These are phyloP conservation scores for Chromobotia macracanthus DNA, from an alignment of 2,797 vertebrate genomes.

Conservation along the genomic window DNA sequence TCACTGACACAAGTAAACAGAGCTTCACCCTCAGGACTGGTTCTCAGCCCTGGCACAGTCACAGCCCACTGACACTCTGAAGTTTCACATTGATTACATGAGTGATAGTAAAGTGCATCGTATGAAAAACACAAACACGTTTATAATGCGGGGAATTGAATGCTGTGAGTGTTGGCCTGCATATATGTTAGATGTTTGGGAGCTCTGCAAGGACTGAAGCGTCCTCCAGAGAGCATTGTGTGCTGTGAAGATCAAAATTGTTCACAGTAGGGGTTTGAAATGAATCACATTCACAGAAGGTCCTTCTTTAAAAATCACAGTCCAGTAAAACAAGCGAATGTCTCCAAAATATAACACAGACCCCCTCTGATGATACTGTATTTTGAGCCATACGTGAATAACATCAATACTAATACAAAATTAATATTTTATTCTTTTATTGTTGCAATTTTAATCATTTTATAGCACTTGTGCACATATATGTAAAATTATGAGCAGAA, in stretches of 20 bases:
- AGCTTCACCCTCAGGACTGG: no score
- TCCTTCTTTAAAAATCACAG: conserved; percentile 17
- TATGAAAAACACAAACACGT: background rate
- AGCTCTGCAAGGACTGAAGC: conserved; percentile 3
- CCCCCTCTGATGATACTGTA: background rate
- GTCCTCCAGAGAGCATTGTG: conserved; percentile 21
- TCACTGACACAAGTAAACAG: no score
- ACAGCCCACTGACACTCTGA: no score
- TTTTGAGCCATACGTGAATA: background rate
- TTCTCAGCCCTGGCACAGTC: no score
- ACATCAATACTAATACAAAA: background rate
- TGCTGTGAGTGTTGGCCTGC: background rate
- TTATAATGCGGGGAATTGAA: background rate
- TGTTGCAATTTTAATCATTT: no score
- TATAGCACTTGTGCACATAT: no score
- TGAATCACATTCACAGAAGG: conserved; percentile 35
- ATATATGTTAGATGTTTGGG: background rate
- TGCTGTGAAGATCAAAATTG: conserved; percentile 40
- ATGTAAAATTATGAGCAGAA: no score
- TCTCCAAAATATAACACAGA: background rate
- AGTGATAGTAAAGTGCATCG: no score
- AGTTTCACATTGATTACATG: no score
- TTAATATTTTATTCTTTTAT: no score
- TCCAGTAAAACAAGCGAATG: background rate
- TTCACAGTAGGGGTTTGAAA: conserved; percentile 37